Evolutionary conservation across 2,113 vertebrate species (phyloP), one percentile per base, ranked within the genome.

Genomic region (Dipodomys spectabilis): DNA sequence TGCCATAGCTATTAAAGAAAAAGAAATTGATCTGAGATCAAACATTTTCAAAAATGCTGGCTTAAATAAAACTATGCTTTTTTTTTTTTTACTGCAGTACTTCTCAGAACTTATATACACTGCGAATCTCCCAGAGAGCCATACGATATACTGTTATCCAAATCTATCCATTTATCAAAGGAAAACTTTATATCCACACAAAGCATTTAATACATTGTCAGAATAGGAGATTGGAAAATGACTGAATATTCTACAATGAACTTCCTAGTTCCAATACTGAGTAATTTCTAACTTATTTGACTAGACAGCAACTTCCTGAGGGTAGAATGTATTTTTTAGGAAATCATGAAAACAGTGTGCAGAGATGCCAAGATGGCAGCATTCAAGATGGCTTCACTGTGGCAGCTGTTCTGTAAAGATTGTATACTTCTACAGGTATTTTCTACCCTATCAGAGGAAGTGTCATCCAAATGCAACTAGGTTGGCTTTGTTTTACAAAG

Each of bases 171-270:
- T 18, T 57, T 57, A 57, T 57, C 53, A 57, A 57, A 57, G 53
- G 53, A 57, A 53, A 57, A 30, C 30, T 57, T 65, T 82, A 88
- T 78, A 78, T 49, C 69, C 49, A 83, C 27, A 79, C 3, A 57
- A 45, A 86, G 5, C 28, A 69, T 60, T 78, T 86, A 65, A 49
- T 49, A 23, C 39, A 39, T 62, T 15, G 53, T 86, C 9, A 86
- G 67, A 45, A 92, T 3, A 83, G 69, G 30, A 83, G 67, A 60
- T 8, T 64, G 15, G 65, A 75, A 93, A 95, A 89, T 80, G 39
- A 53, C 2, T 69, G 27, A 25, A 60, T 74, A 78, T 78, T 71
- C 35, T 11, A 30, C 35, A 69, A 90, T 27, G 45, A 86, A 82
- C 49, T 44, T 73, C 35, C 49, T 13, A 83, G 60, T 16, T 74